A percentile compares a stretch with the other conserved stretches of the same genome.
Conservation (phyloP, 2,888 invertebrate genomes). For the Timema podura region DNA sequence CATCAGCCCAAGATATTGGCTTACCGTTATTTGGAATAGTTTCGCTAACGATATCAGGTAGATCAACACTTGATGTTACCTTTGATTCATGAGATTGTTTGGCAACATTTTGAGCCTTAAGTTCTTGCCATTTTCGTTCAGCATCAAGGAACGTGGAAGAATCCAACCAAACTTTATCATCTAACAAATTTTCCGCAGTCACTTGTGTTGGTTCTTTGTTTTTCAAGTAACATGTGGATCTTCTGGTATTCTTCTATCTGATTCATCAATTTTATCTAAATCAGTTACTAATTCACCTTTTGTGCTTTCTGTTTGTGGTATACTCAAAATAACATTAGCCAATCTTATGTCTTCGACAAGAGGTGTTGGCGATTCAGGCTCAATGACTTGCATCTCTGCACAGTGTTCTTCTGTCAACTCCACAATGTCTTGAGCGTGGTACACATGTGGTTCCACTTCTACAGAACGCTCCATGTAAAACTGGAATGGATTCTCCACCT, state of each 20-base stretch:
- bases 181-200: constrained; percentile 5
- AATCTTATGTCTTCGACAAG: background rate
- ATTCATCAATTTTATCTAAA: constrained; percentile 16
- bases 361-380: background rate
- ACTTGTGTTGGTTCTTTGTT: background rate
- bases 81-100: constrained; percentile 4
- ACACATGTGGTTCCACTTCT: too few relatives aligned
- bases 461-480: too few relatives aligned
- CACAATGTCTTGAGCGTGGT: background rate
- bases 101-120: background rate
- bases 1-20: constrained; percentile 33
- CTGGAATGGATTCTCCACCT: too few relatives aligned
- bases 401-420: background rate
- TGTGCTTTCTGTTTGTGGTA: too few relatives aligned
- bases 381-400: background rate
- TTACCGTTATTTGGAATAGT: too few relatives aligned
- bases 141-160: constrained; percentile 25
- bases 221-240: background rate
- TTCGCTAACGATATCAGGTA: too few relatives aligned
- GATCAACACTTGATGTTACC: background rate
- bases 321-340: too few relatives aligned
- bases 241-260: background rate
- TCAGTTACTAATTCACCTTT: background rate
- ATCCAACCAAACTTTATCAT: constrained; percentile 24
- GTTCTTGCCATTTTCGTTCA: constrained; percentile 24